These are phyloP conservation scores for Phenganax stokvisi DNA, from an alignment of 92 coral and sea anemone genomes.

Conservation along the genomic window DNA sequence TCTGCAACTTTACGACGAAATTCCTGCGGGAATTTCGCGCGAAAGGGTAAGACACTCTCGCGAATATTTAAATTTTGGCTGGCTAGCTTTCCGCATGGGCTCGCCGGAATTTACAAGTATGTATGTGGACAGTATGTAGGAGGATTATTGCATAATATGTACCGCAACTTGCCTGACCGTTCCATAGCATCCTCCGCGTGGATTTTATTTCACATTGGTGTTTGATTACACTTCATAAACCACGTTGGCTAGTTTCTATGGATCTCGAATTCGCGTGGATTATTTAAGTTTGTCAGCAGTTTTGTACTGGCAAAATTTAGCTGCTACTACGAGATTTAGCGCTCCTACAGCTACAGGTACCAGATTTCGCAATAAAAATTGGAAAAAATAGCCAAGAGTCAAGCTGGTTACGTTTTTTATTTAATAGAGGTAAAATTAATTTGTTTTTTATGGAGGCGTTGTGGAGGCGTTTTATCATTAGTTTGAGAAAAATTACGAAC, in stretches of 20 bases:
- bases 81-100: constrained; percentile 14
- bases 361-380: not conserved
- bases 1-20: constrained; percentile 87
- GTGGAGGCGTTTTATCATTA: constrained; percentile 18
- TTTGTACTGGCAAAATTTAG: not conserved
- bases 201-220: constrained; percentile 4
- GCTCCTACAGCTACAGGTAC: constrained; percentile 5
- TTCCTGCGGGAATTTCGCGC: constrained; percentile 57
- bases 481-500: not conserved
- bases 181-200: not conserved
- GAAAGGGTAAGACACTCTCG: constrained; percentile 26
- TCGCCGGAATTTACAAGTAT: not conserved
- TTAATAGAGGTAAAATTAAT: constrained; percentile 3
- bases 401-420: not conserved
- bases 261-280: not conserved
- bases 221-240: not conserved
- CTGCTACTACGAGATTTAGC: not conserved
- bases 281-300: not conserved
- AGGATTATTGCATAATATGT: not conserved
- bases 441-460: constrained; percentile 20
- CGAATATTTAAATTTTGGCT: not conserved
- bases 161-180: not conserved
- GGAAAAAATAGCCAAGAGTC: not conserved
- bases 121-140: not conserved
- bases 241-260: constrained; percentile 2